Evolutionary conservation across 30 jellyfish, hydroid and myxozoan genomes (phyloP).

Genomic region (Sanderia malayensis): DNA sequence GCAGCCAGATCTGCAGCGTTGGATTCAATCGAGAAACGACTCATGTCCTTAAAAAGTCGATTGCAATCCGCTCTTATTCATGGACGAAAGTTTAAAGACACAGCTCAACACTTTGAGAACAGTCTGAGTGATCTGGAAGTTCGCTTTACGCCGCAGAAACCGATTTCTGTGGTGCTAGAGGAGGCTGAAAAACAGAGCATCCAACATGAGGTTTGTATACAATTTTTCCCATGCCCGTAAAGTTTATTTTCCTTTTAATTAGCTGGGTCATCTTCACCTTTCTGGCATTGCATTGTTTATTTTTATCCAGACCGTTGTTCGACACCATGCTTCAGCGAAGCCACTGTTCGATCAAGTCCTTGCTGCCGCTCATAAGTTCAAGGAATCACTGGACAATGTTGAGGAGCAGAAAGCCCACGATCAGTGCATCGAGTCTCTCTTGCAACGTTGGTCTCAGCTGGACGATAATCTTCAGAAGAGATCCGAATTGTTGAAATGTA

Average conservation of each 20-base stretch:
- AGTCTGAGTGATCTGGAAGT: conserved; percentile 59
- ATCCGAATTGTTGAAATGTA: conserved; percentile 23
- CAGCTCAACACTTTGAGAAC: conserved; percentile 61
- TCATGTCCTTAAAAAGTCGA: conserved; percentile 50
- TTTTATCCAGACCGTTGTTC: conserved; percentile 21
- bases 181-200: conserved; percentile 60
- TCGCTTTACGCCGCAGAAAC: conserved; percentile 43
- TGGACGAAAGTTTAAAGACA: conserved; percentile 77
- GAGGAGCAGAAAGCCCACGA: conserved; percentile 38
- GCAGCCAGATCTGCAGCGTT: conserved; percentile 67
- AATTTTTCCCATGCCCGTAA: too few species aligned
- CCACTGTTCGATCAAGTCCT: conserved; percentile 57
- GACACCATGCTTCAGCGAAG: conserved; percentile 19
- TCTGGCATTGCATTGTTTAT: background rate
- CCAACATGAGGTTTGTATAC: conserved; percentile 68
- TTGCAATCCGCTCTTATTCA: conserved; percentile 78
- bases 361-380: conserved; percentile 47
- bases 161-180: conserved; percentile 52
- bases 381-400: conserved; percentile 33
- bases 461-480: conserved; percentile 26
- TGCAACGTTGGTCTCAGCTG: conserved; percentile 15
- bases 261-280: too few species aligned
- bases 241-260: too few species aligned
- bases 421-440: conserved; percentile 19
- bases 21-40: conserved; percentile 66